Percentiles rank a stretch among this genome's conserved stretches.
phyloP scores from a whole-genome alignment of 1,140 invertebrate species.

The Bombus affinis region DNA sequence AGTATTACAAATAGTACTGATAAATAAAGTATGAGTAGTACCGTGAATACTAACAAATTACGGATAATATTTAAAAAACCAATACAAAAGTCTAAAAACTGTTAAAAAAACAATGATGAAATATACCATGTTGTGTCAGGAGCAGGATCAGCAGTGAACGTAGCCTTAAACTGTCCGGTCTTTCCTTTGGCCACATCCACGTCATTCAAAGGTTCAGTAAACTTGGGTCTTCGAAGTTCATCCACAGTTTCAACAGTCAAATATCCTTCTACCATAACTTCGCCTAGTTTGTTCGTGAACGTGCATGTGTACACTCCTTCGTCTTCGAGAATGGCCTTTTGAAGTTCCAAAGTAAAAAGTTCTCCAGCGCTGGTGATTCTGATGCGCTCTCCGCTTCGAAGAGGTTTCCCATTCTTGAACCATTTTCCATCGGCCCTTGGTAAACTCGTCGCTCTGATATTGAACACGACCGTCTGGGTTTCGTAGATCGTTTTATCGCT shows the following conservation, averaged over 20 bases:
- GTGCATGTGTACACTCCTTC: conserved; percentile 90
- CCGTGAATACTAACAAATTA: too few relatives aligned
- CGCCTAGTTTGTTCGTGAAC: conserved; percentile 90
- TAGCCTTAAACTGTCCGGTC: conserved; percentile 88
- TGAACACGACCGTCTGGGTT: conserved; percentile 88
- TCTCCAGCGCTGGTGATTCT: conserved; percentile 88
- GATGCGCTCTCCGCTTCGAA: conserved; percentile 85
- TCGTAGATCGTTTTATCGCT: conserved; percentile 89
- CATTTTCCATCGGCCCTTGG: conserved; percentile 91
- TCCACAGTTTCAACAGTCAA: conserved; percentile 88
- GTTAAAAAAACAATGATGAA: background rate
- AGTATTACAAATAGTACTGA: background rate
- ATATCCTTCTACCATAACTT: conserved; percentile 87
- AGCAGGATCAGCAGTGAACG: conserved; percentile 91
- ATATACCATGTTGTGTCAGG: conserved; percentile 85
- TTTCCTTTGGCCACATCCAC: conserved; percentile 88
- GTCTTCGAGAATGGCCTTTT: conserved; percentile 87
- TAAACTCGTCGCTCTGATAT: conserved; percentile 87
- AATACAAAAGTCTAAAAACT: background rate
- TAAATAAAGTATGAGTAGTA: too few relatives aligned
- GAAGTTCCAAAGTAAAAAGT: conserved; percentile 88
- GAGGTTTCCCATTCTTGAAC: conserved; percentile 88
- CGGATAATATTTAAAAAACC: too few relatives aligned
- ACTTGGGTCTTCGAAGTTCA: conserved; percentile 90
- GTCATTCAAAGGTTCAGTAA: conserved; percentile 87